A percentile compares a stretch with the other conserved stretches of the same genome.
Conservation (phyloP, 64 coral and sea anemone genomes). For the Montipora foliosa region DNA sequence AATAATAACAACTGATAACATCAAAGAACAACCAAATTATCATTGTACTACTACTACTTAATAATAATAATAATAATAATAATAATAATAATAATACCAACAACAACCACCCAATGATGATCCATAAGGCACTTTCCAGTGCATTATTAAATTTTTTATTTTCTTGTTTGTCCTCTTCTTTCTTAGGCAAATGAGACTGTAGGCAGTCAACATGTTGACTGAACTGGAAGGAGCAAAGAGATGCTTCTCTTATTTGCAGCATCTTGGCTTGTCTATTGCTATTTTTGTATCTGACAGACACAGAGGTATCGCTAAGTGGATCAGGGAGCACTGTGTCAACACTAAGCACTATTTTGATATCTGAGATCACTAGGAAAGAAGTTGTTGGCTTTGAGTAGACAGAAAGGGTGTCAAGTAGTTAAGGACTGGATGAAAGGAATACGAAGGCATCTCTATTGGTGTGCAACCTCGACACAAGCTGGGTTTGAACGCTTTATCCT, state of each 20-base stretch:
- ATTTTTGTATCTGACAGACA: constrained; percentile 32
- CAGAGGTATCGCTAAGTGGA: constrained; percentile 42
- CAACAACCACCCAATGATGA: background rate
- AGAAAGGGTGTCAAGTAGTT: background rate
- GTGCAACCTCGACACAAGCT: background rate
- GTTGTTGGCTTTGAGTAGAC: background rate
- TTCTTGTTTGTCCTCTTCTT: background rate
- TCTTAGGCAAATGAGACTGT: background rate
- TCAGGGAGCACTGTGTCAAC: background rate
- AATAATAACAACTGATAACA: background rate
- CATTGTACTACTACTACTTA: too few species aligned
- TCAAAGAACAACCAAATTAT: too few species aligned
- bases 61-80: too few species aligned
- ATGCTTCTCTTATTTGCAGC: background rate
- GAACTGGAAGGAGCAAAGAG: constrained; percentile 47
- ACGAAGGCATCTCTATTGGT: constrained; percentile 14
- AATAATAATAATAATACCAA: too few species aligned
- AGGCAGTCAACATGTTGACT: background rate
- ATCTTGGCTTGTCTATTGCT: constrained; percentile 2
- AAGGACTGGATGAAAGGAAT: constrained; percentile 20
- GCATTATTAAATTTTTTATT: background rate
- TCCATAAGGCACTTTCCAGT: background rate
- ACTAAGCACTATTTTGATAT: constrained; percentile 16
- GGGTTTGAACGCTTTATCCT: constrained; percentile 1
- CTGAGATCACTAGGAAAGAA: constrained; percentile 22